Percentiles rank a stretch among this genome's conserved stretches.
phyloP scores from a whole-genome alignment of 2,113 vertebrate species.

The Ciconia maguari region DNA sequence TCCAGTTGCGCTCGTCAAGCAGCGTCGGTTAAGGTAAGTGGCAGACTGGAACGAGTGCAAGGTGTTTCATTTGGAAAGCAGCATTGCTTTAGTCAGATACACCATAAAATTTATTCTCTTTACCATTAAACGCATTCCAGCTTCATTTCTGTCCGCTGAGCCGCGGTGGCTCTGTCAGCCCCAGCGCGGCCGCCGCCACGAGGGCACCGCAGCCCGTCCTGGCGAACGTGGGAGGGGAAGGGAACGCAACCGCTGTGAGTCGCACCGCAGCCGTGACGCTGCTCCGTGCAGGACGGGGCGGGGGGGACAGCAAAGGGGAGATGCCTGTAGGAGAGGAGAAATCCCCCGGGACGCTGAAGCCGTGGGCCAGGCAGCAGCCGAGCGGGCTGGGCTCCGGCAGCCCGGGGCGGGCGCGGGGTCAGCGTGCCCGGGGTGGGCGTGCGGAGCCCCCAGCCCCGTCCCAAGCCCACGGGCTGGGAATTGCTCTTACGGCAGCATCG shows the following conservation, averaged over 20 bases:
- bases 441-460: not conserved
- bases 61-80: slow-evolving; percentile 40
- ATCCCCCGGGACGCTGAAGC: not conserved
- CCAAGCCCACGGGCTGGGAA: not conserved
- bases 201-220: not conserved
- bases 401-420: not conserved
- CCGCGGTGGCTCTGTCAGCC: not conserved
- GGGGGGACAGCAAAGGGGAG: not conserved
- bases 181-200: not conserved
- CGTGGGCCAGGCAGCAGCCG: too few species aligned
- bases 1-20: not conserved
- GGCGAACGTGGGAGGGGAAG: not conserved
- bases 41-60: not conserved
- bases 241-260: not conserved
- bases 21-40: not conserved
- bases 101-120: slow-evolving; percentile 26
- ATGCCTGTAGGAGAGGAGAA: not conserved
- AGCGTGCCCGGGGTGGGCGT: not conserved
- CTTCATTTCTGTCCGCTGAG: not conserved
- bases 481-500: too few species aligned
- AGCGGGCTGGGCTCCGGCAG: not conserved
- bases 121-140: not conserved
- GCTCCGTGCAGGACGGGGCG: accelerated
- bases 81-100: not conserved
- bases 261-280: not conserved